Percentiles rank a stretch among this genome's conserved stretches.
These are phyloP conservation scores for Tenthredo notha DNA, from an alignment of 2,888 invertebrate species.

Conservation along the genomic window DNA sequence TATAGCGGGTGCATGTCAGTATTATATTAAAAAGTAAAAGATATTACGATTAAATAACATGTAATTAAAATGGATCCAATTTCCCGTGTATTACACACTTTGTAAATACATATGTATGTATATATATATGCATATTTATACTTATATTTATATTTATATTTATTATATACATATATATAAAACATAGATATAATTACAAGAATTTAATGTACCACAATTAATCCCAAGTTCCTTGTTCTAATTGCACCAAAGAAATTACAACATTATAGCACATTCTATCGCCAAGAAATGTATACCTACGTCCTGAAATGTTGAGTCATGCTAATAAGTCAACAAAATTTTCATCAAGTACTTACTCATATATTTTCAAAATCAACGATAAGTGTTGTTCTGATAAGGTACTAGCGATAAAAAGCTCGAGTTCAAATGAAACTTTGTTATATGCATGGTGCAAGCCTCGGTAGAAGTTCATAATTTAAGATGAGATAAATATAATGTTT, in stretches of 20 bases:
- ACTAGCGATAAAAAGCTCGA: background rate
- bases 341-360: no score
- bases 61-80: conserved; percentile 29
- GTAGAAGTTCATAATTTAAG: background rate
- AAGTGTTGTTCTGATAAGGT: background rate
- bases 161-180: background rate
- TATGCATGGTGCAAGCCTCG: background rate
- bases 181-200: background rate
- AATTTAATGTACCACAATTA: conserved; percentile 1
- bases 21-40: conserved; percentile 14
- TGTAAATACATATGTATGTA: background rate
- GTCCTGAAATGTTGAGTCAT: background rate
- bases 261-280: background rate
- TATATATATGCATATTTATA: background rate
- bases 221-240: conserved; percentile 7
- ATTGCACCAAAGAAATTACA: background rate
- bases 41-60: conserved; percentile 29
- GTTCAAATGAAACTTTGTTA: background rate
- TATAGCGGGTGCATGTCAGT: background rate
- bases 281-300: background rate
- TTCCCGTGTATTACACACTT: background rate
- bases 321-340: background rate
- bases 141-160: no score
- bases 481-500: no score
- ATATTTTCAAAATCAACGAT: background rate